phyloP scores from a whole-genome alignment of 2,797 vertebrate genomes.

The Dendrocincla fuliginosa region DNA sequence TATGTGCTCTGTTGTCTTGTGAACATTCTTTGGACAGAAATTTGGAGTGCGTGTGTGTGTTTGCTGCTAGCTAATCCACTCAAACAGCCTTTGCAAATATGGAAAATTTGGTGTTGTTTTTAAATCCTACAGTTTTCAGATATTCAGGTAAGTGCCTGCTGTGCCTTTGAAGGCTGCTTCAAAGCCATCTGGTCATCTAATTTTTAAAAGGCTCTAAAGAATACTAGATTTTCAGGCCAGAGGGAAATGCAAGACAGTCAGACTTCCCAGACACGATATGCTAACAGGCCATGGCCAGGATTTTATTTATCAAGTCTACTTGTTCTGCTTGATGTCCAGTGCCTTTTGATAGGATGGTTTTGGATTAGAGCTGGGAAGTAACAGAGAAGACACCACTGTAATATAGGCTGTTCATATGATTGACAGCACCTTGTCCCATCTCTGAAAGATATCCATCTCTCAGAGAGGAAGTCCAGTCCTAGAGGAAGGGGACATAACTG shows the following conservation, averaged over 20 bases:
- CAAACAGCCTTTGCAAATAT: neutral
- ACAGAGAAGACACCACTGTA: neutral
- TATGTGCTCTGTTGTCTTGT: neutral
- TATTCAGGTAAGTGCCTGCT: neutral
- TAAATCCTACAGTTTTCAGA: neutral
- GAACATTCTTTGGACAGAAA: neutral
- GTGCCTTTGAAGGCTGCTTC: neutral
- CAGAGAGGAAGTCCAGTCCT: neutral
- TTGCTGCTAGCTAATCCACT: neutral
- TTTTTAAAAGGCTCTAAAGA: neutral
- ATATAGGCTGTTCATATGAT: neutral
- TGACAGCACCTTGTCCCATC: neutral
- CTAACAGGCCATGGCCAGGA: neutral
- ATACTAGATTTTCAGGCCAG: neutral
- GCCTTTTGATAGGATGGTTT: neutral
- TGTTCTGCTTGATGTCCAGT: neutral
- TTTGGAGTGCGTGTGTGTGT: fast-evolving
- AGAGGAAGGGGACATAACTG: neutral
- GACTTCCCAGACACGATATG: neutral
- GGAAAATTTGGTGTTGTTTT: neutral
- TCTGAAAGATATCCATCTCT: neutral
- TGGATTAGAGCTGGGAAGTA: neutral
- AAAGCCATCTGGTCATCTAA: neutral
- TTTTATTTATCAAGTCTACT: neutral
- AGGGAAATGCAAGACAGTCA: neutral